Base-by-base conservation (phyloP, 2,797 vertebrate species). In the Scyliorhinus canicula region DNA sequence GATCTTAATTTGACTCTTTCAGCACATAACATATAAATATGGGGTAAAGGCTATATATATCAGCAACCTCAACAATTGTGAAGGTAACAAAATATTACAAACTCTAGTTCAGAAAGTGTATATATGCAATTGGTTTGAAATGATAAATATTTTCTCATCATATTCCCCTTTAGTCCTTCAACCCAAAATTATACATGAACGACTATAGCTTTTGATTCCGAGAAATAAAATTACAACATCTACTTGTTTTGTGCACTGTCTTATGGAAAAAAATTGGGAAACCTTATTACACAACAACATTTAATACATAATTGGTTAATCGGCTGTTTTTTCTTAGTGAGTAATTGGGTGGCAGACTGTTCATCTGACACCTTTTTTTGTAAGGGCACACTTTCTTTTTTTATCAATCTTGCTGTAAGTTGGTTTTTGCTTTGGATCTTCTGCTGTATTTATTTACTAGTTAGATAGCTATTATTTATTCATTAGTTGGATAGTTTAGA, bases 201-300 rank as follows among this genome's bases (percentile, higher is more conserved):
- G 9, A 11, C 7, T 31, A 91, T 11, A 5, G 74, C n/a, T 74
- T 74, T 74, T 94, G 65, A 50, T 93, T 50, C 50, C 3, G 4
- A 21, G 28, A 74, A n/a, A 35, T 16, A 90, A 60, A 90, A 7
- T 35, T 5, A 1, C 24, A 90, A 35, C 50, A 69, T 71, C 31
- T 19, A 35, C 47, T 71, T 94, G 67, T 31, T 19, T 93, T 93
- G 91, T 69, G 12, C 19, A 93, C 91, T 28, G 65, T 94, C 4
- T 52, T 74, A 52, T 19, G 19, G 16, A 71, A 71, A 52, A 74
- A 14, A 94, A 94, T n/a, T 94, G 93, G 93, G 74, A 94, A 94
- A 55, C 16, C 19, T 40, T 31, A 69, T 71, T 69, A 28, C 26
- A 71, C 16, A 94, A 16, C 31, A 71, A 74, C 31, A 50, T 26